phyloP scores from a whole-genome alignment of 2,113 vertebrate genomes.

The Caranx ignobilis region DNA sequence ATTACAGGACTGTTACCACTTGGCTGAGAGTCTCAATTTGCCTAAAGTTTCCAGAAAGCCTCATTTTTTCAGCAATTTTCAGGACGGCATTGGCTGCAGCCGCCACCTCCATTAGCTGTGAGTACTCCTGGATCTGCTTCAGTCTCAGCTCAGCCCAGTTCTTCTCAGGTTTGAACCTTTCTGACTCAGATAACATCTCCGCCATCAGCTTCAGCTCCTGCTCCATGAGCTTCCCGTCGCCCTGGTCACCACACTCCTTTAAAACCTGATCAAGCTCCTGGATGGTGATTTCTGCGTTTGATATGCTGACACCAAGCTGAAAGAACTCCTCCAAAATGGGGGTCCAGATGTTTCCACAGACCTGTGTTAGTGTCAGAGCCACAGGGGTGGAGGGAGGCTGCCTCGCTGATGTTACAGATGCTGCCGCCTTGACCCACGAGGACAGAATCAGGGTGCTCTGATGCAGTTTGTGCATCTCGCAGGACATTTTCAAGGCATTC shows the following conservation, averaged over 20 bases:
- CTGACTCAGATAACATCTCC: neutral
- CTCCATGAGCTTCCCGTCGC: slow-evolving; percentile 65
- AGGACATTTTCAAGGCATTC: slow-evolving; percentile 64
- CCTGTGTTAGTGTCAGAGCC: slow-evolving; percentile 49
- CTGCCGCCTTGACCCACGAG: slow-evolving; percentile 68
- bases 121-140: slow-evolving; percentile 76
- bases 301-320: slow-evolving; percentile 45
- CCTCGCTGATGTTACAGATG: neutral
- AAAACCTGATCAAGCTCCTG: slow-evolving; percentile 70
- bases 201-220: slow-evolving; percentile 78
- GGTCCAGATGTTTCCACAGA: slow-evolving; percentile 71
- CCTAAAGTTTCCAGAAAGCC: slow-evolving; percentile 75
- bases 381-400: neutral
- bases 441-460: slow-evolving; percentile 78
- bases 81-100: slow-evolving; percentile 73
- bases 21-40: slow-evolving; percentile 70
- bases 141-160: slow-evolving; percentile 61
- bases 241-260: slow-evolving; percentile 59
- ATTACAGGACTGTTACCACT: slow-evolving; percentile 70
- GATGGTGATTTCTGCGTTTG: slow-evolving; percentile 59
- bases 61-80: slow-evolving; percentile 60
- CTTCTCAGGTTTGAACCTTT: neutral
- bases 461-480: slow-evolving; percentile 71
- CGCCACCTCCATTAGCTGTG: slow-evolving; percentile 65
- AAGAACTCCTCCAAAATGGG: slow-evolving; percentile 54